Evolutionary conservation across 2,113 vertebrate species (phyloP).

Genomic region (Stegostoma tigrinum): DNA sequence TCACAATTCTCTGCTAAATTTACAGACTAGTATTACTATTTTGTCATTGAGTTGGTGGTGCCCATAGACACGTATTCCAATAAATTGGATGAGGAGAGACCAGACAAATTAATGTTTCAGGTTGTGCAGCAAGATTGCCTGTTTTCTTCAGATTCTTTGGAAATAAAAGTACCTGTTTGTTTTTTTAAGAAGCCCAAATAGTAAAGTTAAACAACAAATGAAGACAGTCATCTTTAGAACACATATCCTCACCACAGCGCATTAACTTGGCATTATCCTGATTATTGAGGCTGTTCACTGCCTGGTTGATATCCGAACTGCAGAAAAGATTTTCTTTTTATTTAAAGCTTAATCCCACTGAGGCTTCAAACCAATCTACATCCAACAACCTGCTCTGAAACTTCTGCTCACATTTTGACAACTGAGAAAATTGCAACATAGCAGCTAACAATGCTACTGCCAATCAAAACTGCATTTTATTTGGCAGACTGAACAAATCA

Average conservation of each 20-base stretch:
- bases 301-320: too few relatives aligned
- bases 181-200: background rate
- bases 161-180: background rate
- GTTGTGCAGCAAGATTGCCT: too few relatives aligned
- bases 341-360: too few relatives aligned
- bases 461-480: background rate
- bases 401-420: too few relatives aligned
- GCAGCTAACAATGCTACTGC: background rate
- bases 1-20: background rate
- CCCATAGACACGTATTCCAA: background rate
- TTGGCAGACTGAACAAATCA: background rate
- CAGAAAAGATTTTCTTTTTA: too few relatives aligned
- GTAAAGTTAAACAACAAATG: background rate
- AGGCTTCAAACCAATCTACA: too few relatives aligned
- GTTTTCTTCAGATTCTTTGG: background rate
- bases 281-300: too few relatives aligned
- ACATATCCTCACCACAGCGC: too few relatives aligned
- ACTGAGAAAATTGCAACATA: too few relatives aligned
- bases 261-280: too few relatives aligned
- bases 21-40: background rate
- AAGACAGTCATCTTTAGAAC: too few relatives aligned
- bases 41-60: background rate
- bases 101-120: background rate
- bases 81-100: background rate
- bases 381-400: too few relatives aligned